phyloP scores from a whole-genome alignment of 2,888 invertebrate genomes.

The Hoplodrina ambigua region DNA sequence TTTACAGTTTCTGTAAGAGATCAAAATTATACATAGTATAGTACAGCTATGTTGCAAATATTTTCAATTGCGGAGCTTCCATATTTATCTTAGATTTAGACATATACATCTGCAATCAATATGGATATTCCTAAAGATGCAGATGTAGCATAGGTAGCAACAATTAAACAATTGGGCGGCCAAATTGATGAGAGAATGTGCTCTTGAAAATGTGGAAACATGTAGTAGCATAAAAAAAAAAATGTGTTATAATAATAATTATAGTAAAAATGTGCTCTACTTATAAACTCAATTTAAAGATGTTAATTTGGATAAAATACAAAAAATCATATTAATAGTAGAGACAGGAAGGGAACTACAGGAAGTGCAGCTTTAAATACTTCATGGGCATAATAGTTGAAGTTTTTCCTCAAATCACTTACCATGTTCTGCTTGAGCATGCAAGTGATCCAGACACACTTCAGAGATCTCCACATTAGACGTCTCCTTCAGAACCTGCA shows the following conservation, averaged over 20 bases:
- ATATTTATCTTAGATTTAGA: too few species aligned
- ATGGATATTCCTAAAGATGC: too few species aligned
- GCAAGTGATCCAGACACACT: slow-evolving; percentile 94
- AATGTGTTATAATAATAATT: too few species aligned
- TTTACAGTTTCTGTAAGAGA: slow-evolving; percentile 93
- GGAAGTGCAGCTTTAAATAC: not conserved
- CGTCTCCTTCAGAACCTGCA: slow-evolving; percentile 92
- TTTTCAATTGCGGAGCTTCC: too few species aligned
- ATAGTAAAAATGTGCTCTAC: too few species aligned
- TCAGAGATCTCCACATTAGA: slow-evolving; percentile 93
- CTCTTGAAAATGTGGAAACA: not conserved
- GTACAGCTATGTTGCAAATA: too few species aligned
- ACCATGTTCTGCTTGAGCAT: slow-evolving; percentile 94
- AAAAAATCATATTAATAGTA: not conserved
- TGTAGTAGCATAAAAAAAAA: not conserved
- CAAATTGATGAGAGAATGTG: not conserved
- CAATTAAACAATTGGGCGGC: too few species aligned
- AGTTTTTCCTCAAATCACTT: slow-evolving; percentile 59
- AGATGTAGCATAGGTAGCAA: too few species aligned
- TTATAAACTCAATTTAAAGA: too few species aligned
- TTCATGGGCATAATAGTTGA: not conserved
- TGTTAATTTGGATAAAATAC: not conserved
- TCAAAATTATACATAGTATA: not conserved
- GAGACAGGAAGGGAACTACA: not conserved
- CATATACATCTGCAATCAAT: too few species aligned